Evolutionary conservation across 1,140 invertebrate species (phyloP), one percentile per base, ranked within the genome.

Genomic region (Cotesia glomerata): DNA sequence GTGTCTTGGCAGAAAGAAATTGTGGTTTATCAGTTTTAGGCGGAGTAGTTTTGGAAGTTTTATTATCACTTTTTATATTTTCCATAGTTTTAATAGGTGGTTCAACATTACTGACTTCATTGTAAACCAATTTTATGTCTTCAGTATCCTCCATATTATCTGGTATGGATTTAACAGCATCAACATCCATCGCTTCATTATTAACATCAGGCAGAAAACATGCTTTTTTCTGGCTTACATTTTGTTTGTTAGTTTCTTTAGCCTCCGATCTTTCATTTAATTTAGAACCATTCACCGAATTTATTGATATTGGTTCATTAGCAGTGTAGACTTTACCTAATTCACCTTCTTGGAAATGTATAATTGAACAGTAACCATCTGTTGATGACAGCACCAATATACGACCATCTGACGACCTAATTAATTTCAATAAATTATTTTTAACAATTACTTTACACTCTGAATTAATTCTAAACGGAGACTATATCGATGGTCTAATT

Each of bases 331-430:
- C 82, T 58, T 90, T 87, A 2, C 97, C 98, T 14, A 99, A 85
- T 88, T 99, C 97, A 4, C 88, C 90, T 16, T 91, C 86, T 35
- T 90, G 88, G 87, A 99, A 99, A 45, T 91, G 92, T 56, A 98
- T 90, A 71, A 99, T 88, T 0, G 97, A 97, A 84, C 96, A 97
- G 84, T 95, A 99, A 0, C 97, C 97, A 88, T 99, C 97, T 0
- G 96, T 97, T 36, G 97, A 99, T 14, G 95, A 96, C 0, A 94
- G 93, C 1, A 97, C 89, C 69, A 99, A 84, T 36, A 94, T 87
- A 56, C 86, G 86, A 0, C 96, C 97, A 89, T 98, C 93, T 2
- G 88, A 87, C 4, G 97, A 97, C 92, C 92, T 93, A 72, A 34
- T 81, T 79, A 76, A 70, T 63, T 49, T 34, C 14, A 61, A 26